phyloP scores from a whole-genome alignment of 2,113 vertebrate genomes.

The Lethenteron reissneri region DNA sequence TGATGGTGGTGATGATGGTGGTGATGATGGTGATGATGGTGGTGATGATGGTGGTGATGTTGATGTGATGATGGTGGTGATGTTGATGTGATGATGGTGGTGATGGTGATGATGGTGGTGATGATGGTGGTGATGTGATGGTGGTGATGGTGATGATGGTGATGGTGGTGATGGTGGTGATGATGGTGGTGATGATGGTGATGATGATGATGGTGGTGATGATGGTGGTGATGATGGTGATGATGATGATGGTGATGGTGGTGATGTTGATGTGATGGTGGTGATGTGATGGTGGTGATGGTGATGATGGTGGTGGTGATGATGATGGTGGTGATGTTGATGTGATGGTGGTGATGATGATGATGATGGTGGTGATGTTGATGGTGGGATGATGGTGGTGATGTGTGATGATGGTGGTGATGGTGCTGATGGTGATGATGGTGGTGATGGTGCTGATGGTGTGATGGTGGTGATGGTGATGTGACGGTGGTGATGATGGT shows the following conservation, averaged over 20 bases:
- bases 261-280: too few relatives aligned
- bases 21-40: not conserved
- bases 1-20: too few relatives aligned
- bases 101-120: not conserved
- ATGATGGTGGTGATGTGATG: not conserved
- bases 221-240: too few relatives aligned
- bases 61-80: not conserved
- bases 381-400: too few relatives aligned
- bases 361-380: too few relatives aligned
- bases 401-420: not conserved
- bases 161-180: not conserved
- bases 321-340: too few relatives aligned
- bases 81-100: not conserved
- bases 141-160: not conserved
- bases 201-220: too few relatives aligned
- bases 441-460: not conserved
- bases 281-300: not conserved
- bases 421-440: not conserved
- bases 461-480: not conserved
- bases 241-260: too few relatives aligned
- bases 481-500: not conserved
- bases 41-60: not conserved
- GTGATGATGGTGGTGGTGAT: not conserved
- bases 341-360: too few relatives aligned
- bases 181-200: not conserved